phyloP scores from a whole-genome alignment of 2,888 invertebrate genomes.

The Gerosis bhagava region DNA sequence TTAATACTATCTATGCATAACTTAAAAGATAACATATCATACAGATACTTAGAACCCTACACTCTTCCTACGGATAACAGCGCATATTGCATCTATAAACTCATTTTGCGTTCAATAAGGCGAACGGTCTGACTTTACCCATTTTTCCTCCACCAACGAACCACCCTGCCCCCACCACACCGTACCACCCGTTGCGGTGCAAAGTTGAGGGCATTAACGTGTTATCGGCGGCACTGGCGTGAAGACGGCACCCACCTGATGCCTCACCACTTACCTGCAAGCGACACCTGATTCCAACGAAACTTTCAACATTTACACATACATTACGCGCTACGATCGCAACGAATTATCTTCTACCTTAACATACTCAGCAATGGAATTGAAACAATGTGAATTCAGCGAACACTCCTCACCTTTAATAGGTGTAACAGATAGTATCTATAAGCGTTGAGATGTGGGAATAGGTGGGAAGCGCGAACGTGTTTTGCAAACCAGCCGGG shows the following conservation, averaged over 20 bases:
- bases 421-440: constrained; percentile 78
- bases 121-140: constrained; percentile 77
- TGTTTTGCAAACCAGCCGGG: constrained; percentile 79
- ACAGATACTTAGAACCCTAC: too few species aligned
- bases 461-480: constrained; percentile 80
- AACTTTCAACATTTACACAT: constrained; percentile 26
- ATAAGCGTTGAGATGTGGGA: constrained; percentile 80
- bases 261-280: constrained; percentile 46
- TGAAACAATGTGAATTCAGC: constrained; percentile 26
- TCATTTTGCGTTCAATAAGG: constrained; percentile 78
- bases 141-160: constrained; percentile 69
- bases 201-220: constrained; percentile 82
- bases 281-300: constrained; percentile 44
- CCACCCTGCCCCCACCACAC: constrained; percentile 42
- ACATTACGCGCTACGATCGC: constrained; percentile 41
- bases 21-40: too few species aligned
- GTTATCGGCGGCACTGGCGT: constrained; percentile 77
- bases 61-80: too few species aligned
- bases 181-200: constrained; percentile 70
- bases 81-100: constrained; percentile 71
- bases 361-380: constrained; percentile 47
- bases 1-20: too few species aligned
- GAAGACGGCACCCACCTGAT: constrained; percentile 80
- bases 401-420: constrained; percentile 42
- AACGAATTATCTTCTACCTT: constrained; percentile 7